These are phyloP conservation scores for Microcaecilia unicolor DNA, from an alignment of 2,797 vertebrate species.

Conservation along the genomic window DNA sequence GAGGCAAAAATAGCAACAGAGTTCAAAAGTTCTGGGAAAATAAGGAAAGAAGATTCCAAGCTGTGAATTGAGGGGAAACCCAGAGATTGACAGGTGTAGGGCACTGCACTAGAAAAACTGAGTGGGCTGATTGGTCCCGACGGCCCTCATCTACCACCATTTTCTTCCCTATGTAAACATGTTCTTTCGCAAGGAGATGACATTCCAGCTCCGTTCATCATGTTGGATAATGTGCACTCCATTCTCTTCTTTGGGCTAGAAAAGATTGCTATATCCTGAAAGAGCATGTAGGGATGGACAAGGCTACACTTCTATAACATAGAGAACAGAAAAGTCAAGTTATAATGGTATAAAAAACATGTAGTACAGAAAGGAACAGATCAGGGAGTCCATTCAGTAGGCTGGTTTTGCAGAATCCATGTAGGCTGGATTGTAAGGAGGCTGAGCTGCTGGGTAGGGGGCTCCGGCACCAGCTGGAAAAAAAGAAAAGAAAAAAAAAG, in stretches of 20 bases:
- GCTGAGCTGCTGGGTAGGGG: constrained; percentile 55
- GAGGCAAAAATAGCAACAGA: not conserved
- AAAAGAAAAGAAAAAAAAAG: constrained; percentile 24
- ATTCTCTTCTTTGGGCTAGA: constrained; percentile 1
- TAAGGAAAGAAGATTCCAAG: constrained; percentile 4
- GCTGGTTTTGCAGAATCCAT: constrained; percentile 57
- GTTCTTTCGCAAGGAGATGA: no score
- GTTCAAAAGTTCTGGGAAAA: constrained; percentile 3
- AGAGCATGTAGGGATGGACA: no score
- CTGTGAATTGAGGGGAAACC: constrained; percentile 4
- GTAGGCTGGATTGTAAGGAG: constrained; percentile 81
- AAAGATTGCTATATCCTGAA: constrained; percentile 10
- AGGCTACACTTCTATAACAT: constrained; percentile 5
- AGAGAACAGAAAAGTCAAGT: constrained; percentile 27
- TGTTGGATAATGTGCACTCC: no score
- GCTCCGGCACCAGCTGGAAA: constrained; percentile 43
- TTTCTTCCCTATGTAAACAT: constrained; percentile 1
- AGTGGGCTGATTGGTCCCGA: no score
- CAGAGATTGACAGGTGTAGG: constrained; percentile 16
- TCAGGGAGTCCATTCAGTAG: constrained; percentile 31
- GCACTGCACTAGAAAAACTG: constrained; percentile 13
- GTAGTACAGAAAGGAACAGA: constrained; percentile 5
- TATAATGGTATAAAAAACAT: constrained; percentile 8
- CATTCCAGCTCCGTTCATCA: no score
- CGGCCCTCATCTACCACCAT: no score